A percentile compares a stretch with the other conserved stretches of the same genome.
Conservation (phyloP, 1,140 invertebrate genomes). For the Drosophila tristis region DNA sequence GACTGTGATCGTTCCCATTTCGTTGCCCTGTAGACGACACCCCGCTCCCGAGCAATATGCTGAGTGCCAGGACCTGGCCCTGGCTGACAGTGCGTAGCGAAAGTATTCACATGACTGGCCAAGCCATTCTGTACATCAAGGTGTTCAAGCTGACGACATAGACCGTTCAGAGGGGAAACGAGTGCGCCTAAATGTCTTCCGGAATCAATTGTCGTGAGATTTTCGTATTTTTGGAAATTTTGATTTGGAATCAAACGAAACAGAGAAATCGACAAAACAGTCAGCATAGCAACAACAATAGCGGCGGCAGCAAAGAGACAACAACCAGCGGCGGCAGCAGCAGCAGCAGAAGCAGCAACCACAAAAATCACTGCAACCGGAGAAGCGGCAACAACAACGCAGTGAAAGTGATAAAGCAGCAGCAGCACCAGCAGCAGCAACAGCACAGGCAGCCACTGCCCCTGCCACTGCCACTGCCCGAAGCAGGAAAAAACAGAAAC, state of each 20-base stretch:
- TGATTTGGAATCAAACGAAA: conserved; percentile 84
- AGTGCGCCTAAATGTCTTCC: conserved; percentile 83
- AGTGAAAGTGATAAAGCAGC: conserved; percentile 76
- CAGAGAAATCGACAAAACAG: conserved; percentile 83
- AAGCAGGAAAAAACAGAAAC: conserved; percentile 56
- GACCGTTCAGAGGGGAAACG: conserved; percentile 24
- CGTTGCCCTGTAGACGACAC: conserved; percentile 33
- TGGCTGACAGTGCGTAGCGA: conserved; percentile 75
- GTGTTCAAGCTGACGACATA: conserved; percentile 65
- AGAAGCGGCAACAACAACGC: conserved; percentile 56
- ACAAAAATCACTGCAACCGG: conserved; percentile 58
- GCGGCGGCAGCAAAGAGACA: conserved; percentile 38
- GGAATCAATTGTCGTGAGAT: conserved; percentile 84
- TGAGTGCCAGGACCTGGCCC: conserved; percentile 73
- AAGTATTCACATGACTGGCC: conserved; percentile 76
- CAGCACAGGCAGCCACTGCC: conserved; percentile 47
- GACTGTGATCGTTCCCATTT: conserved; percentile 4
- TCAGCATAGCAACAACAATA: conserved; percentile 77
- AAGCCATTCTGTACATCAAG: conserved; percentile 79
- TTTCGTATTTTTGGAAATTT: conserved; percentile 84
- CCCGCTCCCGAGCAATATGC: conserved; percentile 61
- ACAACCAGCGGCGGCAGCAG: conserved; percentile 41
- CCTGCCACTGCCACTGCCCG: conserved; percentile 48
- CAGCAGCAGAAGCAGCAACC: conserved; percentile 31
- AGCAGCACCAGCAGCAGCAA: conserved; percentile 29